A percentile compares a stretch with the other conserved stretches of the same genome.
Conservation (phyloP, 2,888 invertebrate genomes). For the Formica aserva region DNA sequence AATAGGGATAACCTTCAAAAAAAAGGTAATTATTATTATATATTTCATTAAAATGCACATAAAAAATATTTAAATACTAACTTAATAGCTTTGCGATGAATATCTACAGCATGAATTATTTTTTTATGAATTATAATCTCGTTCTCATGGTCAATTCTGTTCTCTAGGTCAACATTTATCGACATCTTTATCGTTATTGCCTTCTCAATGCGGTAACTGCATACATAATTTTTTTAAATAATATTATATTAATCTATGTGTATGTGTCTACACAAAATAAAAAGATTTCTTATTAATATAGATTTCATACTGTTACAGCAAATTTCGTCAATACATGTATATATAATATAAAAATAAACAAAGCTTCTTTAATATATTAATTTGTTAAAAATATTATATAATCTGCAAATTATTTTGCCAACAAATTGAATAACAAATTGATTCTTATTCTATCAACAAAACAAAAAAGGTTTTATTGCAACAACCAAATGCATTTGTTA, state of each 20-base stretch:
- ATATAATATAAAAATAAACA: background rate
- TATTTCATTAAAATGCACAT: background rate
- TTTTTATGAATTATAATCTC: background rate
- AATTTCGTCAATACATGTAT: background rate
- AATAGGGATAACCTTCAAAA: background rate
- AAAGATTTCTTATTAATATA: background rate
- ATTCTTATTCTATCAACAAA: background rate
- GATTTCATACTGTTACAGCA: background rate
- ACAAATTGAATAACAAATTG: background rate
- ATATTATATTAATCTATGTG: too few relatives aligned
- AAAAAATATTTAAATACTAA: background rate
- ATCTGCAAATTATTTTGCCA: background rate
- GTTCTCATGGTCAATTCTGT: background rate
- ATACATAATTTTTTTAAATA: background rate
- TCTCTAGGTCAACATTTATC: background rate
- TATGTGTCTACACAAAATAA: too few relatives aligned
- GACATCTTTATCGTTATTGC: background rate
- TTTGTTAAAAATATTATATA: background rate
- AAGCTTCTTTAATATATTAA: background rate
- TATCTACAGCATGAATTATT: constrained; percentile 24
- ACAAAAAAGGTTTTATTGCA: too few relatives aligned
- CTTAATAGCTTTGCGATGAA: constrained; percentile 30
- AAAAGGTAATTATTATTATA: background rate
- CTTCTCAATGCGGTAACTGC: constrained; percentile 25
- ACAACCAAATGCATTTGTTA: background rate